These are phyloP conservation scores for Pelvicachromis taeniatus DNA, from an alignment of 2,113 vertebrate genomes.

Conservation along the genomic window DNA sequence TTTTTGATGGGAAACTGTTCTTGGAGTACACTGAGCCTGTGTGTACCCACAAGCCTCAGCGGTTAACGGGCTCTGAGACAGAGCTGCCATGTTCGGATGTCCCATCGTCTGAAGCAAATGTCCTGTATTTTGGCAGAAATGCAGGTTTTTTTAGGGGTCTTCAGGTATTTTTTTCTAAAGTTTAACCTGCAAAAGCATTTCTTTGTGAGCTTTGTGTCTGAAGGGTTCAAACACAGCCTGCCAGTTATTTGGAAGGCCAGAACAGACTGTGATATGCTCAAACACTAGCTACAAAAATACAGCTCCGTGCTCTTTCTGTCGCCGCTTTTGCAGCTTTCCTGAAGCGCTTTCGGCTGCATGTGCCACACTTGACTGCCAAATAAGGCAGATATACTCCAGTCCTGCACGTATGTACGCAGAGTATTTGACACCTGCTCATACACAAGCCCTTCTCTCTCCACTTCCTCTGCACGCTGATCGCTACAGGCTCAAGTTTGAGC, in stretches of 20 bases:
- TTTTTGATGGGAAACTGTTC: too few species aligned
- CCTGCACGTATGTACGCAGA: neutral
- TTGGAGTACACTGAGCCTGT: too few species aligned
- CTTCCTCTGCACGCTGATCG: rapidly evolving
- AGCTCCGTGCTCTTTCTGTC: neutral
- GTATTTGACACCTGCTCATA: neutral
- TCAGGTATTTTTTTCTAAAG: neutral
- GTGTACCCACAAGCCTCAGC: neutral
- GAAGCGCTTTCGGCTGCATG: neutral
- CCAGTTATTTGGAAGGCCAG: neutral
- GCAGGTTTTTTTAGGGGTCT: neutral
- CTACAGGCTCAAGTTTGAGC: neutral
- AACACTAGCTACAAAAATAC: neutral
- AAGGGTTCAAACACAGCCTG: neutral
- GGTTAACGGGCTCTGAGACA: neutral
- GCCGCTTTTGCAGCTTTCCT: neutral
- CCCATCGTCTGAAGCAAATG: neutral
- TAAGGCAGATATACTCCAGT: neutral
- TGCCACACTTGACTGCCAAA: neutral
- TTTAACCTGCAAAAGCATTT: neutral
- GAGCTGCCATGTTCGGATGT: neutral
- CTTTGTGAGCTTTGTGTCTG: neutral
- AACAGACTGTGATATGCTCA: rapidly evolving
- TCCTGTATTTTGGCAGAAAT: neutral
- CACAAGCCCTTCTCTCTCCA: neutral